A percentile compares a stretch with the other conserved stretches of the same genome.
phyloP scores from a whole-genome alignment of 2,888 invertebrate genomes.

The Diabrotica balteata region DNA sequence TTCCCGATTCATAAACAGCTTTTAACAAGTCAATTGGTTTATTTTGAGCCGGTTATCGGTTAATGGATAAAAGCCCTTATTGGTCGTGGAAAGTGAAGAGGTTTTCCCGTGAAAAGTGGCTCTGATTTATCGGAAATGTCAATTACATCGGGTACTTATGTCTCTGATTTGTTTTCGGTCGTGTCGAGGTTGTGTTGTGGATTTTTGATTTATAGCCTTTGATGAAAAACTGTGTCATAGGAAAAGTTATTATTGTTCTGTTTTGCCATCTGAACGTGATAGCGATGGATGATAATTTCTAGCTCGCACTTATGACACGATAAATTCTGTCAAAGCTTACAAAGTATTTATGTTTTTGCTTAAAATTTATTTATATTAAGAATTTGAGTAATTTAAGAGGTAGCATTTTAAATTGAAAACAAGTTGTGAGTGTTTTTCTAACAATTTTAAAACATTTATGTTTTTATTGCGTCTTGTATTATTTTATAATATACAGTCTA shows the following conservation, averaged over 20 bases:
- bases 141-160: constrained; percentile 38
- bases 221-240: constrained; percentile 7
- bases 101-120: constrained; percentile 23
- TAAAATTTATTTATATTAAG: too few relatives aligned
- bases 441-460: too few relatives aligned
- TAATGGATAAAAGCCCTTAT: constrained; percentile 28
- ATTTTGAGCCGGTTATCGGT: constrained; percentile 46
- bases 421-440: too few relatives aligned
- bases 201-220: constrained; percentile 19
- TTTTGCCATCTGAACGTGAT: neutral
- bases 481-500: too few relatives aligned
- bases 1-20: constrained; percentile 55
- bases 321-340: too few relatives aligned
- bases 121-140: constrained; percentile 40
- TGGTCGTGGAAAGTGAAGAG: constrained; percentile 23
- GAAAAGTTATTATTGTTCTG: neutral
- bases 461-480: too few relatives aligned
- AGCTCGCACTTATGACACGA: too few relatives aligned
- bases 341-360: too few relatives aligned
- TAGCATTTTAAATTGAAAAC: too few relatives aligned
- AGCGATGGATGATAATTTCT: too few relatives aligned
- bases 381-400: too few relatives aligned
- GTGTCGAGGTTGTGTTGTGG: constrained; percentile 17
- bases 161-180: constrained; percentile 27
- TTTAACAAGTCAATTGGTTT: constrained; percentile 56